A percentile compares a stretch with the other conserved stretches of the same genome.
Conservation (phyloP, 2,797 vertebrate species). For the Spinibarbus caldwelli region DNA sequence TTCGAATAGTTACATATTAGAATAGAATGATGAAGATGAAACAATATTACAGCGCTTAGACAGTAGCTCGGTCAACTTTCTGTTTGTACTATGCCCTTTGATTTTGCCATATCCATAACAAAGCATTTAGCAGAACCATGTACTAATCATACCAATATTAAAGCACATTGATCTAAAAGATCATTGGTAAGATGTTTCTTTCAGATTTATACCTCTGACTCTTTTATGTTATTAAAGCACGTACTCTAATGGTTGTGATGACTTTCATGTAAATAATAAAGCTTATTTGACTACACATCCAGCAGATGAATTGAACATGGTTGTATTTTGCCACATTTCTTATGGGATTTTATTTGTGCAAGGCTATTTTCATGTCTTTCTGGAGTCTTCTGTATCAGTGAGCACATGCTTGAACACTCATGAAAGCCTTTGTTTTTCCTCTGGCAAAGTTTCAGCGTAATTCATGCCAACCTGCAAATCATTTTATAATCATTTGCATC, state of each 20-base stretch:
- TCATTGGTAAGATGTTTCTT: background rate
- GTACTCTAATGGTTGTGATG: background rate
- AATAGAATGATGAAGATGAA: no score
- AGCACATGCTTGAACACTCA: background rate
- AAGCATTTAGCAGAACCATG: background rate
- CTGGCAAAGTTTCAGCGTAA: background rate
- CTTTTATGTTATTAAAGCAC: background rate
- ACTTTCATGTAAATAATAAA: slow-evolving; percentile 36
- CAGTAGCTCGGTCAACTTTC: background rate
- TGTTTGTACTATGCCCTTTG: background rate
- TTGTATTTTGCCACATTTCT: background rate
- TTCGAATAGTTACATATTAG: background rate
- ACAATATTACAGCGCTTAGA: background rate
- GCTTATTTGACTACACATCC: slow-evolving; percentile 3
- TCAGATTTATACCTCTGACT: background rate
- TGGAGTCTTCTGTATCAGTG: background rate
- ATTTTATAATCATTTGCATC: background rate
- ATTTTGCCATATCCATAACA: slow-evolving; percentile 19
- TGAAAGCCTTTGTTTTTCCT: slow-evolving; percentile 8
- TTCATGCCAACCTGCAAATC: slow-evolving; percentile 16
- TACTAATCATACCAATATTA: slow-evolving; percentile 2
- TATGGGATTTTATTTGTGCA: background rate
- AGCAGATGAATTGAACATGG: background rate
- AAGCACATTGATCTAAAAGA: slow-evolving; percentile 14
- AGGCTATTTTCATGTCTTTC: background rate